These are phyloP conservation scores for Oxyura jamaicensis DNA, from an alignment of 2,113 vertebrate genomes.

Conservation along the genomic window DNA sequence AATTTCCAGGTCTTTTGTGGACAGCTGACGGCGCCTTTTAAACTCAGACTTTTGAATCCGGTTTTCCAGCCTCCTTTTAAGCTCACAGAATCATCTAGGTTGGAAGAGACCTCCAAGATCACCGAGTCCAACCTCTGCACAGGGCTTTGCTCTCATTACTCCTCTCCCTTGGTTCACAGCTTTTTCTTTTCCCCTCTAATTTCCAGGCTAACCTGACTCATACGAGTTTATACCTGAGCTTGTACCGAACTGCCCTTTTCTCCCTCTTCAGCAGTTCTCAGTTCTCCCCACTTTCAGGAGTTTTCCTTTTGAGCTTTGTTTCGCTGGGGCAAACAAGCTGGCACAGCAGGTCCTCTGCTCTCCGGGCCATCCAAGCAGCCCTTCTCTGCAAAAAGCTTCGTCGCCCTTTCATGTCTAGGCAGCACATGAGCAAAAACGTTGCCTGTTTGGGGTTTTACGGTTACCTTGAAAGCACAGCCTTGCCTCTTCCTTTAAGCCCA, in stretches of 20 bases:
- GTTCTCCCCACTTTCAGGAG: too few relatives aligned
- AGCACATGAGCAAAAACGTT: not conserved
- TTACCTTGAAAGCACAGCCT: not conserved
- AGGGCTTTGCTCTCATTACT: not conserved
- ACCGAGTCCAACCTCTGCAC: too few relatives aligned
- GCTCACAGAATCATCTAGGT: too few relatives aligned
- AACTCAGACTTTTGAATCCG: not conserved
- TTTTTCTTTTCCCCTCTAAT: not conserved
- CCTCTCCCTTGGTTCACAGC: not conserved
- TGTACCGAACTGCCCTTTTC: not conserved
- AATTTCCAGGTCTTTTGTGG: not conserved
- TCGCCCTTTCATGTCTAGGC: not conserved
- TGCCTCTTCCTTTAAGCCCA: not conserved
- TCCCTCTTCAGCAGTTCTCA: not conserved
- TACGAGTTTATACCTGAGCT: not conserved
- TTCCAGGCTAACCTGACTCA: not conserved
- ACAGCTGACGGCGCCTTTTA: not conserved
- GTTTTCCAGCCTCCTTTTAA: not conserved
- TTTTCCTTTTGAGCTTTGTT: not conserved
- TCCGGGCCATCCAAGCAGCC: not conserved
- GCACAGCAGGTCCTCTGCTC: not conserved
- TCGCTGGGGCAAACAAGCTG: not conserved
- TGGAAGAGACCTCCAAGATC: too few relatives aligned
- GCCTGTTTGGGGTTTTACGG: not conserved
- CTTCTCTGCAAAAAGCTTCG: not conserved